These are phyloP conservation scores for Drosophila yakuba DNA, from an alignment of 1,140 invertebrate species.

Conservation along the genomic window DNA sequence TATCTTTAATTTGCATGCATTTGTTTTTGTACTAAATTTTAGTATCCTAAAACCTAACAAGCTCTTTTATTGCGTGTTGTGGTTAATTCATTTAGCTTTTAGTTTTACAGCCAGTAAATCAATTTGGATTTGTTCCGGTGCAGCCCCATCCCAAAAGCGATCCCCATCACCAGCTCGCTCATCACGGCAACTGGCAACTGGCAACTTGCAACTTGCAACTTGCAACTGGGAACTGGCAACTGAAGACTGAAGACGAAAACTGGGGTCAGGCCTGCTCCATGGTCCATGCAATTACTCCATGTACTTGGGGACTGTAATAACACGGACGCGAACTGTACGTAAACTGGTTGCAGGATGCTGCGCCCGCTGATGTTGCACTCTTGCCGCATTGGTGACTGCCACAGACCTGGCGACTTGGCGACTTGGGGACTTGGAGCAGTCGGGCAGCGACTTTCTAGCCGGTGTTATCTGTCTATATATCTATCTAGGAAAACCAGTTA, in stretches of 20 bases:
- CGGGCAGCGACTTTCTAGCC: conserved; percentile 52
- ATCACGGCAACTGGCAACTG: conserved; percentile 31
- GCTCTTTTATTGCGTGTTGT: neutral
- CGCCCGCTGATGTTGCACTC: conserved; percentile 33
- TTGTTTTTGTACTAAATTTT: too few relatives aligned
- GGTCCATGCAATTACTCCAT: conserved; percentile 79
- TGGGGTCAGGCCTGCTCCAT: conserved; percentile 54
- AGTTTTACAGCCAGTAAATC: neutral
- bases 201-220: neutral
- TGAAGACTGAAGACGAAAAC: conserved; percentile 2
- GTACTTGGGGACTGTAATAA: conserved; percentile 77
- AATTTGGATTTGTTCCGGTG: conserved; percentile 7
- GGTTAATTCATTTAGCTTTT: too few relatives aligned
- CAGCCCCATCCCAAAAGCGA: conserved; percentile 4
- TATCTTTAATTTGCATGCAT: too few relatives aligned
- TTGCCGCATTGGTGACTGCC: conserved; percentile 12
- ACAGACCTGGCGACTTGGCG: neutral
- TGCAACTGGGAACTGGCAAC: conserved; percentile 18
- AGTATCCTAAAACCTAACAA: too few relatives aligned
- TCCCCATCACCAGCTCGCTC: conserved; percentile 35
- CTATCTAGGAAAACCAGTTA: conserved; percentile 80
- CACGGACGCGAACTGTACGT: conserved; percentile 78
- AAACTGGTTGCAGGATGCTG: conserved; percentile 71
- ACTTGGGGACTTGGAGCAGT: conserved; percentile 21
- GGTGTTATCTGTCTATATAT: conserved; percentile 72